Percentiles rank a stretch among this genome's conserved stretches.
phyloP scores from a whole-genome alignment of 2,797 vertebrate species.

The Myiotriccus ornatus region DNA sequence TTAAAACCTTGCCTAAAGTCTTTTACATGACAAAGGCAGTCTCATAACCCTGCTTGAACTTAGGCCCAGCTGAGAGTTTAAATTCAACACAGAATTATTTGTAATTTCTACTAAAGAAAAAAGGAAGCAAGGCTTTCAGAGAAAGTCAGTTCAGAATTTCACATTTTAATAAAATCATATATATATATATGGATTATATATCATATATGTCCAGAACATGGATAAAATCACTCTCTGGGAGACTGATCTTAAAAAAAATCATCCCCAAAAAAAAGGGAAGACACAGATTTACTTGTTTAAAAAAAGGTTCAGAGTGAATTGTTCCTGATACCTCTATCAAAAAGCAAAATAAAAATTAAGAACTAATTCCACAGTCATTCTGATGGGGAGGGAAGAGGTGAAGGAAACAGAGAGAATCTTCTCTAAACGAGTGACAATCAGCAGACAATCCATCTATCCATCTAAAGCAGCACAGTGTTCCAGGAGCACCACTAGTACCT shows the following conservation, averaged over 20 bases:
- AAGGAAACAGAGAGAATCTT: neutral
- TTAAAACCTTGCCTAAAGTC: neutral
- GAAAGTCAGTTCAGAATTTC: neutral
- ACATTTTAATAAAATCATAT: neutral
- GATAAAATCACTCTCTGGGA: neutral
- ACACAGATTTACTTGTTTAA: neutral
- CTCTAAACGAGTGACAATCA: neutral
- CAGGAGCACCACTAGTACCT: neutral
- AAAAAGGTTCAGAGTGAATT: neutral
- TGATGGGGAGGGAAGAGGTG: rapidly evolving
- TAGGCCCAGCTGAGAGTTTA: neutral
- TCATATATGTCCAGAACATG: too few species aligned
- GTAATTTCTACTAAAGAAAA: neutral
- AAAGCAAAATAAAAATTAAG: neutral
- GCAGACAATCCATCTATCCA: neutral
- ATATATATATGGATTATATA: neutral
- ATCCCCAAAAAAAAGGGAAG: neutral
- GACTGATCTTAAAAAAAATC: neutral
- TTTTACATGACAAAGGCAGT: neutral
- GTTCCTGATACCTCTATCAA: neutral
- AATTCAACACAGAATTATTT: constrained; percentile 2
- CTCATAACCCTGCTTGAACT: neutral
- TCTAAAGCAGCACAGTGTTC: neutral
- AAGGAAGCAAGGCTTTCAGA: neutral
- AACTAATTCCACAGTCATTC: neutral